These are phyloP conservation scores for Theretra japonica DNA, from an alignment of 2,888 invertebrate species.

Conservation along the genomic window DNA sequence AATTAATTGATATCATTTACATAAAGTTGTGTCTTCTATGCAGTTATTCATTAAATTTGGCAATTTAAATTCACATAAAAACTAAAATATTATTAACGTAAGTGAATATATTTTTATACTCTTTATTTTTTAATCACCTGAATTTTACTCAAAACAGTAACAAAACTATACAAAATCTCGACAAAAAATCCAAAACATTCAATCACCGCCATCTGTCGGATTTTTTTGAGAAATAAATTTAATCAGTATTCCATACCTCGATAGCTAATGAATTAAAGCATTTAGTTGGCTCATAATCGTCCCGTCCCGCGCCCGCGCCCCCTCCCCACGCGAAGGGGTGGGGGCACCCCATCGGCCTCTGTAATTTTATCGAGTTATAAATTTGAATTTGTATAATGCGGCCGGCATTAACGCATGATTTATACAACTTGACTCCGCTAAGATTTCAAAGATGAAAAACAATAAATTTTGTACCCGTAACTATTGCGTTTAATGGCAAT, in stretches of 20 bases:
- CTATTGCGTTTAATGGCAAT: constrained; percentile 80
- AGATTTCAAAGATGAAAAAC: constrained; percentile 85
- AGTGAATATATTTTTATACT: not conserved
- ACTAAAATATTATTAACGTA: too few relatives aligned
- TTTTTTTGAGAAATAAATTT: constrained; percentile 32
- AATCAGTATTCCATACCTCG: constrained; percentile 47
- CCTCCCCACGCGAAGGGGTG: constrained; percentile 47
- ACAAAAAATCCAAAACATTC: not conserved
- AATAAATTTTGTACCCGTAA: constrained; percentile 83
- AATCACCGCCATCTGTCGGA: constrained; percentile 29
- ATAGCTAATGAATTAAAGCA: constrained; percentile 77
- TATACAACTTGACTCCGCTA: constrained; percentile 84
- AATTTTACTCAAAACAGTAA: not conserved
- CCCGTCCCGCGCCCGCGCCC: constrained; percentile 40
- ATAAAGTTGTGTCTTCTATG: too few relatives aligned
- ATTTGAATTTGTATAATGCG: constrained; percentile 85
- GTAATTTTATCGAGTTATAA: constrained; percentile 86
- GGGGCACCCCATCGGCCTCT: constrained; percentile 71
- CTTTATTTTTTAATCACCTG: not conserved
- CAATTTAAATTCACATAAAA: too few relatives aligned
- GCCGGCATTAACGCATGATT: constrained; percentile 83
- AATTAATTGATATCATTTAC: too few relatives aligned
- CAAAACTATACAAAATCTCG: not conserved
- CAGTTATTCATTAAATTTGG: too few relatives aligned
- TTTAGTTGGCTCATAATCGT: constrained; percentile 67